A percentile compares a stretch with the other conserved stretches of the same genome.
phyloP scores from a whole-genome alignment of 2,797 vertebrate species.

The Hydrolagus colliei region DNA sequence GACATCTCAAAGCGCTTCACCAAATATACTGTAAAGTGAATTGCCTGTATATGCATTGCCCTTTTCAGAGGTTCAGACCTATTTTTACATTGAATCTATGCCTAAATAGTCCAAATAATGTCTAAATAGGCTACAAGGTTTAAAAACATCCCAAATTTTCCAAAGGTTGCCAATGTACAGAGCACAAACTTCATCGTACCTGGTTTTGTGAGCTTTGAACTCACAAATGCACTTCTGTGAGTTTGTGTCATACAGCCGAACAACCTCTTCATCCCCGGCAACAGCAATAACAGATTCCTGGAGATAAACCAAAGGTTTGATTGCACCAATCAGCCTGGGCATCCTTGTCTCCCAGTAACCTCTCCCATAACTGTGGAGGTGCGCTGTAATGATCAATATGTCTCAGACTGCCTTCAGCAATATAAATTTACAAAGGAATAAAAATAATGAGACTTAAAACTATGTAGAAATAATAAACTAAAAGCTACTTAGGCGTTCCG shows the following conservation, averaged over 20 bases:
- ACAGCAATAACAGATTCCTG: conserved; percentile 75
- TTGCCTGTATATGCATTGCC: too few relatives aligned
- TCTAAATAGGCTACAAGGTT: too few relatives aligned
- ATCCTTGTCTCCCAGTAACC: too few relatives aligned
- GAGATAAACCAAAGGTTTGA: conserved; percentile 27
- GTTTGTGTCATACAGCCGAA: conserved; percentile 69
- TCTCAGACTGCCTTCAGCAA: too few relatives aligned
- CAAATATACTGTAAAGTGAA: too few relatives aligned
- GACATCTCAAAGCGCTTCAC: too few relatives aligned
- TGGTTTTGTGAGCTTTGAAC: conserved; percentile 89
- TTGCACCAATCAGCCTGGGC: not conserved
- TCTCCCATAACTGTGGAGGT: too few relatives aligned
- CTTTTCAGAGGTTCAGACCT: not conserved
- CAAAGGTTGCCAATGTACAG: too few relatives aligned
- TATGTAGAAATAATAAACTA: too few relatives aligned
- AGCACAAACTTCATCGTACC: conserved; percentile 53
- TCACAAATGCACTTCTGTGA: conserved; percentile 69
- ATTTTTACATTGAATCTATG: not conserved
- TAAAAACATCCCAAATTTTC: too few relatives aligned
- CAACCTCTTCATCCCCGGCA: conserved; percentile 76
- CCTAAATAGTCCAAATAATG: not conserved
- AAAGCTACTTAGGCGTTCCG: too few relatives aligned
- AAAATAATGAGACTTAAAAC: not conserved
- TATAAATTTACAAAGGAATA: not conserved
- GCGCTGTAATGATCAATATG: too few relatives aligned